These are phyloP conservation scores for roundworm (Caenorhabditis elegans) DNA, from an alignment of 1,140 invertebrate genomes.

Conservation along the genomic window WBcel235 BX284606.5:9856501-9857000, in stretches of 20 bases:
- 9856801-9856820: neutral
- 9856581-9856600: neutral
- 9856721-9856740: neutral
- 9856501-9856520: constrained; percentile 17
- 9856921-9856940: neutral
- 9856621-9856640: neutral
- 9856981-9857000: neutral
- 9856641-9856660: neutral
- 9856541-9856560: neutral
- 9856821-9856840: neutral
- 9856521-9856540: constrained; percentile 21
- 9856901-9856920: neutral
- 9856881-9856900: neutral
- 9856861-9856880: neutral
- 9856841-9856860: neutral
- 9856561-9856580: constrained; percentile 6
- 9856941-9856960: neutral
- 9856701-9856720: neutral
- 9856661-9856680: neutral
- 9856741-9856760: constrained; percentile 26
- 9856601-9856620: neutral
- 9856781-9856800: neutral
- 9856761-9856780: constrained; percentile 2
- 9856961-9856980: constrained; percentile 23
- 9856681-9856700: neutral